Percentiles rank a stretch among this genome's conserved stretches.
phyloP scores from a whole-genome alignment of 2,888 invertebrate species.

The Gasteruption jaculator region DNA sequence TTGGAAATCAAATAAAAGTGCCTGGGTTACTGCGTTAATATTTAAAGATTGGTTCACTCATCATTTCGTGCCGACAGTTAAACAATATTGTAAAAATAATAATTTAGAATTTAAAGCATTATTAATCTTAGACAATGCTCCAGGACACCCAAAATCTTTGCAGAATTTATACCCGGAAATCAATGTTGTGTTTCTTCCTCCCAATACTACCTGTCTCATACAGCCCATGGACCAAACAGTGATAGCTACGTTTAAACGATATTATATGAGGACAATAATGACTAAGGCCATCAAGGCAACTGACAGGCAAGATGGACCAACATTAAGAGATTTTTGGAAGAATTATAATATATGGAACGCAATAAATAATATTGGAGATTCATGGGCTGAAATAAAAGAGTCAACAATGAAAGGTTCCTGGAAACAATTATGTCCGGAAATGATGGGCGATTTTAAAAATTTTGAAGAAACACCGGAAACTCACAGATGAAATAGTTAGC shows the following conservation, averaged over 20 bases:
- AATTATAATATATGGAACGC: slow-evolving; percentile 7
- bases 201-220: slow-evolving; percentile 8
- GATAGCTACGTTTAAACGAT: slow-evolving; percentile 11
- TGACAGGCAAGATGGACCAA: slow-evolving; percentile 11
- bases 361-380: slow-evolving; percentile 11
- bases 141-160: slow-evolving; percentile 9
- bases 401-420: slow-evolving; percentile 11
- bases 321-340: slow-evolving; percentile 12
- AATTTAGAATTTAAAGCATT: slow-evolving; percentile 5
- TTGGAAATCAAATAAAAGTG: slow-evolving; percentile 14
- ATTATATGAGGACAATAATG: slow-evolving; percentile 11
- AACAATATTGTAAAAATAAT: slow-evolving; percentile 12
- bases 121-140: slow-evolving; percentile 10
- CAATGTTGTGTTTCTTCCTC: slow-evolving; percentile 9
- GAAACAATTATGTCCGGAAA: slow-evolving; percentile 7
- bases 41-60: slow-evolving; percentile 11
- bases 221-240: slow-evolving; percentile 11
- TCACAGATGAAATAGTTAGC: slow-evolving; percentile 5
- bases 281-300: slow-evolving; percentile 9
- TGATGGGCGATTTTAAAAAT: slow-evolving; percentile 1
- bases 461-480: slow-evolving; percentile 3
- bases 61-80: slow-evolving; percentile 11
- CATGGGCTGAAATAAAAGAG: slow-evolving; percentile 13
- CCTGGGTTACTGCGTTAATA: slow-evolving; percentile 13
- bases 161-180: slow-evolving; percentile 5